Conservation (phyloP, 2,888 invertebrate genomes). For the Lasioglossum vierecki region DNA sequence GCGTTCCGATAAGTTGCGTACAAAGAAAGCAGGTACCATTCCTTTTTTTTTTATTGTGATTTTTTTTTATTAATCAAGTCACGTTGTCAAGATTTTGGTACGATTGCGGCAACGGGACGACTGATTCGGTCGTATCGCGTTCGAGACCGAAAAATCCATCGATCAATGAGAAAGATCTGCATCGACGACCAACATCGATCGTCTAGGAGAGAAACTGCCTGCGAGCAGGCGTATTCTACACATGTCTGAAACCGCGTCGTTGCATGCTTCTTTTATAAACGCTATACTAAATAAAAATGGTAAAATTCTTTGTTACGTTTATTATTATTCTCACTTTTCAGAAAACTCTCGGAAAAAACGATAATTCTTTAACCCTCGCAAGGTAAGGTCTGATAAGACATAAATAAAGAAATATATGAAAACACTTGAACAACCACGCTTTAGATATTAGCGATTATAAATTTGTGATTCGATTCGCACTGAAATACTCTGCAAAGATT, state of each 20-base stretch:
- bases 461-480: too few relatives aligned
- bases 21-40: constrained; percentile 55
- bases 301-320: constrained; percentile 3
- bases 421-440: too few relatives aligned
- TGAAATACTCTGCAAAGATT: too few relatives aligned
- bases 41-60: constrained; percentile 53
- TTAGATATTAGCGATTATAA: too few relatives aligned
- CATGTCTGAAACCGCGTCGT: not conserved
- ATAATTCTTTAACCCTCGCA: too few relatives aligned
- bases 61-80: constrained; percentile 59
- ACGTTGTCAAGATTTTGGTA: constrained; percentile 62
- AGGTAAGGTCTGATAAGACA: too few relatives aligned
- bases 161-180: not conserved
- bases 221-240: not conserved
- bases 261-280: constrained; percentile 30
- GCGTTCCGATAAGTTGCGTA: constrained; percentile 32
- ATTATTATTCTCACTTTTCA: too few relatives aligned
- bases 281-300: constrained; percentile 44
- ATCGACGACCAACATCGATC: not conserved
- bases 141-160: not conserved
- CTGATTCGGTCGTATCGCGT: constrained; percentile 38
- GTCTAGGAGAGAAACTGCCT: not conserved
- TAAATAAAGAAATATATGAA: too few relatives aligned
- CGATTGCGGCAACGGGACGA: constrained; percentile 37
- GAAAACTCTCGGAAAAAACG: too few relatives aligned